These are phyloP conservation scores for Drosophila longiperda DNA, from an alignment of 2,888 invertebrate species.

Conservation along the genomic window DNA sequence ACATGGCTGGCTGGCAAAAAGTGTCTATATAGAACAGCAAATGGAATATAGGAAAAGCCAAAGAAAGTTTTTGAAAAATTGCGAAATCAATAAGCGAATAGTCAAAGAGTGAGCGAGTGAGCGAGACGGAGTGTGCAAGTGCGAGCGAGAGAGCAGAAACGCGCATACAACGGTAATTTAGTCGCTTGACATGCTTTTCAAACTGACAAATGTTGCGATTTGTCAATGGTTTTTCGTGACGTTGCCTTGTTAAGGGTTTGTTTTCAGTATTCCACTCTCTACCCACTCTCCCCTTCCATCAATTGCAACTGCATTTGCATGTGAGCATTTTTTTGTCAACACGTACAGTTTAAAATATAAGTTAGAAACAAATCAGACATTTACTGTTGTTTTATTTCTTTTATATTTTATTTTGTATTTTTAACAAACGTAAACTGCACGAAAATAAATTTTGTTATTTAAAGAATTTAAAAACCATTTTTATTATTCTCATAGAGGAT, in stretches of 20 bases:
- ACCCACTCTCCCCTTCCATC: neutral
- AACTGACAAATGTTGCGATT: slow-evolving; percentile 69
- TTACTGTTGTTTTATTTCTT: neutral
- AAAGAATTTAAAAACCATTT: neutral
- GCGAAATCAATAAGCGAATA: slow-evolving; percentile 67
- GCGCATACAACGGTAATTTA: slow-evolving; percentile 70
- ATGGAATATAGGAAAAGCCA: slow-evolving; percentile 16
- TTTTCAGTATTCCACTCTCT: slow-evolving; percentile 19
- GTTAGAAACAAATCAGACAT: neutral
- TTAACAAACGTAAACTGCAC: neutral
- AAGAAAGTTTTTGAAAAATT: slow-evolving; percentile 49
- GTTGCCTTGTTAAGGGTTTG: slow-evolving; percentile 47
- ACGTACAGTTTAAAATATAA: slow-evolving; percentile 4
- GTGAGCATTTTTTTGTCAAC: slow-evolving; percentile 4
- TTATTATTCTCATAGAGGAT: neutral
- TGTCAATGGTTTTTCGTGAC: slow-evolving; percentile 45
- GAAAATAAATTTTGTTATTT: neutral
- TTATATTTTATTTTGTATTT: neutral
- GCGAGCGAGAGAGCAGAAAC: neutral
- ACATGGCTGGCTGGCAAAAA: slow-evolving; percentile 25
- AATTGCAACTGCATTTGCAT: slow-evolving; percentile 48
- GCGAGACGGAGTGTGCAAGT: neutral
- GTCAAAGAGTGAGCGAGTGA: neutral
- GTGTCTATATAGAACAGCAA: slow-evolving; percentile 3
- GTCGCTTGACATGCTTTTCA: slow-evolving; percentile 74